These are phyloP conservation scores for Pachypanchax playfairii DNA, from an alignment of 2,113 vertebrate genomes.

Conservation along the genomic window DNA sequence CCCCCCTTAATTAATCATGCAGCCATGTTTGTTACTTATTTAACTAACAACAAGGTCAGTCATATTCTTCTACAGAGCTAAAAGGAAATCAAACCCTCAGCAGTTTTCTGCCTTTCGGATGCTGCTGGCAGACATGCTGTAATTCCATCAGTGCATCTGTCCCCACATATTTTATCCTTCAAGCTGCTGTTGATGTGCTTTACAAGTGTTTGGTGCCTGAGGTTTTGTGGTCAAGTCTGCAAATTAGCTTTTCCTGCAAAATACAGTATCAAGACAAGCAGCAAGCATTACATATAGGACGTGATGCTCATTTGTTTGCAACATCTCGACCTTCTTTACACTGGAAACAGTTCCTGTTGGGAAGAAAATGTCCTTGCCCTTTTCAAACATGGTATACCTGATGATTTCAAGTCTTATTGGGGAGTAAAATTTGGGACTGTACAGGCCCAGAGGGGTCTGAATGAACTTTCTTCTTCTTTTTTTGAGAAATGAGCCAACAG, in stretches of 20 bases:
- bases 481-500: background rate
- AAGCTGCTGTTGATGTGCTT: constrained; percentile 9
- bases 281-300: background rate
- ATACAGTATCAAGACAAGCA: background rate
- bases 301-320: background rate
- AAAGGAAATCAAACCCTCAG: background rate
- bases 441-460: background rate
- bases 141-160: constrained; percentile 14
- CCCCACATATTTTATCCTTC: background rate
- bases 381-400: background rate
- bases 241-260: background rate
- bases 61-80: no score
- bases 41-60: no score
- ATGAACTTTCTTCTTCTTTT: no score
- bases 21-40: no score
- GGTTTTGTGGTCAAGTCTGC: background rate
- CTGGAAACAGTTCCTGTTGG: background rate
- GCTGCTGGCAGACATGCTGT: constrained; percentile 15
- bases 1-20: no score
- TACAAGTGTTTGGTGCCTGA: background rate
- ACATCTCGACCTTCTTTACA: background rate
- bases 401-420: background rate
- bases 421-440: background rate
- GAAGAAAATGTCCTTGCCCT: background rate
- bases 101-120: constrained; percentile 8